Evolutionary conservation across 1,140 invertebrate genomes (phyloP).

Genomic region (Plectrocnemia conspersa): DNA sequence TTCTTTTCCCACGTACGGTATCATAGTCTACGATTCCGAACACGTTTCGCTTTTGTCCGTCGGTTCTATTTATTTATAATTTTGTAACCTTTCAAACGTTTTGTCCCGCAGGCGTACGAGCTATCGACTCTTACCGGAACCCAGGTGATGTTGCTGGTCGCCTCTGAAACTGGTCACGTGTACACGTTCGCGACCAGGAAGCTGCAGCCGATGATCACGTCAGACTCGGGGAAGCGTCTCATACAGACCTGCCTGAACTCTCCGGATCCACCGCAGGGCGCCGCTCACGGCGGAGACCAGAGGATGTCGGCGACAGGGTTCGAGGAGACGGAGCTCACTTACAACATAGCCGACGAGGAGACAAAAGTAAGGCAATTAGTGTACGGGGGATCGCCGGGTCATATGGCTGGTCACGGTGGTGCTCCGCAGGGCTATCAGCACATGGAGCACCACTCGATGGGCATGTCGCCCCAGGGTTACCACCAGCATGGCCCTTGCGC

Average conservation of each 20-base stretch:
- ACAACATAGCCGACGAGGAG: conserved; percentile 91
- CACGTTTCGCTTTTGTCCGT: conserved; percentile 11
- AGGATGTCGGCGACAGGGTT: conserved; percentile 97
- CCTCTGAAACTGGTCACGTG: conserved; percentile 96
- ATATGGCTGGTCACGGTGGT: conserved; percentile 43
- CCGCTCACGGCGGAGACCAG: conserved; percentile 75
- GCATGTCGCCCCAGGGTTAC: conserved; percentile 55
- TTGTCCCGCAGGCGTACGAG: conserved; percentile 84
- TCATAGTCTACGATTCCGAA: conserved; percentile 2
- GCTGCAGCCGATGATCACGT: conserved; percentile 99
- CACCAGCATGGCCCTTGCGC: conserved; percentile 54
- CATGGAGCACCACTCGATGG: conserved; percentile 54
- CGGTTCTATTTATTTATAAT: neutral
- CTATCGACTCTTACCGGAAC: conserved; percentile 97
- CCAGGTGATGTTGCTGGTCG: conserved; percentile 96
- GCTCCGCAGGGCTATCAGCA: conserved; percentile 58
- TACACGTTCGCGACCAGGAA: conserved; percentile 99
- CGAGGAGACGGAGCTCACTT: conserved; percentile 96
- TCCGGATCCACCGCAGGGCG: conserved; percentile 83
- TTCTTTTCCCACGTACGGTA: conserved; percentile 12
- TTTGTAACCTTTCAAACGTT: neutral
- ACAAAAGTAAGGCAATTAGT: conserved; percentile 95
- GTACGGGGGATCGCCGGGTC: conserved; percentile 63
- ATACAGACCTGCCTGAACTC: conserved; percentile 99
- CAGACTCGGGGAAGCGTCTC: conserved; percentile 95